phyloP scores from a whole-genome alignment of 2,888 invertebrate genomes.

The Nemoura dubitans region DNA sequence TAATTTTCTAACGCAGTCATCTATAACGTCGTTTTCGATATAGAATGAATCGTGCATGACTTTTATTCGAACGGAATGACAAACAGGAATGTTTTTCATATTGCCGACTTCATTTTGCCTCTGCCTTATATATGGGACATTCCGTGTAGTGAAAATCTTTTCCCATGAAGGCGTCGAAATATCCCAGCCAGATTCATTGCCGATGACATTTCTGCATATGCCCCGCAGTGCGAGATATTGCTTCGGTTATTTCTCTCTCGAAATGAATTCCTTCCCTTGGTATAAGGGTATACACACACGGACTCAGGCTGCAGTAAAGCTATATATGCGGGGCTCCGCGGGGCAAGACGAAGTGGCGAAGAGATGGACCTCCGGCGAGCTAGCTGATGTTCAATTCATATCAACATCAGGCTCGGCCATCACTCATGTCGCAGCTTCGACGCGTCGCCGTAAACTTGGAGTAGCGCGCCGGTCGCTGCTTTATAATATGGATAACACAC shows the following conservation, averaged over 20 bases:
- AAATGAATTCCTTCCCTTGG: background rate
- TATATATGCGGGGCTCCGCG: background rate
- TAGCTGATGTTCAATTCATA: conserved; percentile 49
- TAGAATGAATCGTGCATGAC: background rate
- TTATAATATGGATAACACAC: conserved; percentile 1
- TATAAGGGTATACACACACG: background rate
- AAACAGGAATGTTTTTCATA: background rate
- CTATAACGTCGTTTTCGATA: too few relatives aligned
- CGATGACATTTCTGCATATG: conserved; percentile 25
- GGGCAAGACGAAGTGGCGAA: conserved; percentile 45
- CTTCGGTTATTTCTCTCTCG: background rate
- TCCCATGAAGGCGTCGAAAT: background rate
- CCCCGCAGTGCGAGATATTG: conserved; percentile 23
- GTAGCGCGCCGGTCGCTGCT: conserved; percentile 14
- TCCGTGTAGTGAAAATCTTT: background rate
- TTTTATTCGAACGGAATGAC: background rate
- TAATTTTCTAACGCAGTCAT: too few relatives aligned
- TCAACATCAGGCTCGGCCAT: conserved; percentile 45
- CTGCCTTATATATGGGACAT: background rate
- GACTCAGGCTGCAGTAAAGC: too few relatives aligned
- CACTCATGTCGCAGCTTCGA: conserved; percentile 45
- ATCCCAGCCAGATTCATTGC: conserved; percentile 9
- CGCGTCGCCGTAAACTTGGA: conserved; percentile 44
- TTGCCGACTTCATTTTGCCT: background rate
- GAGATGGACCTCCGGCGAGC: conserved; percentile 43